Conservation (phyloP, 2,113 vertebrate genomes). For the Balaenoptera acutorostrata region DNA sequence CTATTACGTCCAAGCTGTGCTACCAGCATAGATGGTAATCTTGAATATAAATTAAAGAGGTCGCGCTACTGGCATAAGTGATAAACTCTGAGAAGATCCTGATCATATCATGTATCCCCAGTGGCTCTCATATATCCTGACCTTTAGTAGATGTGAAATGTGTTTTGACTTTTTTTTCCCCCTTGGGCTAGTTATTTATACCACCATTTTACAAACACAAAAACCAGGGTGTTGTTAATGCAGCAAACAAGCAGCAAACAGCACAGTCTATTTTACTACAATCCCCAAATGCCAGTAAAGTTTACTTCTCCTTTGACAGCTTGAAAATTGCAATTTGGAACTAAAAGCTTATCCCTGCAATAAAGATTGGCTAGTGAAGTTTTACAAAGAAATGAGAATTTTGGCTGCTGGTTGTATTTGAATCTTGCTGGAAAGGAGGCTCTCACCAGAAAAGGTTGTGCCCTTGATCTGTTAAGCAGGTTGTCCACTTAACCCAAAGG, state of each 20-base stretch:
- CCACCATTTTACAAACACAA: not conserved
- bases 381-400: conserved; percentile 59
- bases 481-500: conserved; percentile 68
- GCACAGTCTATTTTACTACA: conserved; percentile 26
- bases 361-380: conserved; percentile 41
- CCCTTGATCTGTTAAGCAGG: conserved; percentile 62
- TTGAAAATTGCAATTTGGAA: conserved; percentile 56
- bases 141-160: not conserved
- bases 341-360: conserved; percentile 22
- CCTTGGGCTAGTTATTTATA: not conserved
- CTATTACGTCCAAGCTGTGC: not conserved
- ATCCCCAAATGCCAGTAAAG: conserved; percentile 4
- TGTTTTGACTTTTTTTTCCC: not conserved
- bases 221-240: not conserved
- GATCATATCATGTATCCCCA: not conserved
- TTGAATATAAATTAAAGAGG: not conserved
- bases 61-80: not conserved
- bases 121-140: not conserved
- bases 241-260: not conserved
- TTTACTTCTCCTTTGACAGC: conserved; percentile 51
- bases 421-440: conserved; percentile 27
- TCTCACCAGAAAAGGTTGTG: conserved; percentile 44
- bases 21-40: not conserved
- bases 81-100: not conserved
- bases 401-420: conserved; percentile 35